phyloP scores from a whole-genome alignment of 2,888 invertebrate genomes.

The Sphaeridia pumilis region DNA sequence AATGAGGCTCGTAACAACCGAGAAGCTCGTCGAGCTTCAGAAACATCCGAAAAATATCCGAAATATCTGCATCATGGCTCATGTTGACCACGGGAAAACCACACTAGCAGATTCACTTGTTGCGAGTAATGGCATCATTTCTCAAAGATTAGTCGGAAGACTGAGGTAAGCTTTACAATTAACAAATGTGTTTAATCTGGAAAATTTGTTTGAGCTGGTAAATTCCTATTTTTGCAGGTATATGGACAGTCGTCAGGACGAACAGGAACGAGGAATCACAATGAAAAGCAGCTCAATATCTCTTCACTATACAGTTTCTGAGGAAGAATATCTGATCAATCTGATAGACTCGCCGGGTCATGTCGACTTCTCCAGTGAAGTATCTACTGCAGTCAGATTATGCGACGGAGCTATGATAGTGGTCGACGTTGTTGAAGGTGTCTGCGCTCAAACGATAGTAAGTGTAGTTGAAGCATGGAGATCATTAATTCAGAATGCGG shows the following conservation, averaged over 20 bases:
- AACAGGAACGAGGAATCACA: constrained; percentile 93
- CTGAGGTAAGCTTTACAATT: constrained; percentile 45
- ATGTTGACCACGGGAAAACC: constrained; percentile 98
- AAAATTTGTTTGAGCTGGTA: not conserved
- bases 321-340: constrained; percentile 65
- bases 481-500: no score
- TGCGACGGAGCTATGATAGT: constrained; percentile 95
- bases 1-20: constrained; percentile 49
- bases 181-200: not conserved
- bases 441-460: constrained; percentile 79
- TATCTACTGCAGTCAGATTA: constrained; percentile 87
- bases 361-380: constrained; percentile 96
- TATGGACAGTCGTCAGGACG: constrained; percentile 90
- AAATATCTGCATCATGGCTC: constrained; percentile 93
- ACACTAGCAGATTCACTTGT: constrained; percentile 87
- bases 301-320: constrained; percentile 50
- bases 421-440: constrained; percentile 94
- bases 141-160: constrained; percentile 77
- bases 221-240: constrained; percentile 54
- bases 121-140: constrained; percentile 90
- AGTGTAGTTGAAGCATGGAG: no score
- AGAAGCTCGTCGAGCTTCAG: constrained; percentile 55
- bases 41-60: constrained; percentile 57
- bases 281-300: constrained; percentile 98
- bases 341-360: constrained; percentile 97